Evolutionary conservation across 2,888 invertebrate species (phyloP).

Genomic region (Ditula angustiorana): DNA sequence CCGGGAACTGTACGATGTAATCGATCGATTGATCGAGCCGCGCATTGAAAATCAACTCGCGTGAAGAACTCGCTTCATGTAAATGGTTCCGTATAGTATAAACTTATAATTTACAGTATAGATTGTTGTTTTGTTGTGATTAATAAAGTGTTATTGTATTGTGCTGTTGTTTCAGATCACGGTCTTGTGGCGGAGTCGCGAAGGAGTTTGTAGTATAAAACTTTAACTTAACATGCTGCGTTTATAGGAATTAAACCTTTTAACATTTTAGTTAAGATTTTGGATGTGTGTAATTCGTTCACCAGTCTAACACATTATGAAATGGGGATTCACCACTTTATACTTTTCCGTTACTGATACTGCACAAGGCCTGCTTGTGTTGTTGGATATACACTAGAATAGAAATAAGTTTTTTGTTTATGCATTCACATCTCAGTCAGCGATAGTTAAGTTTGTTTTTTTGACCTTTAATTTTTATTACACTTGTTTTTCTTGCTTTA

Average conservation of each 20-base stretch:
- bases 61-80: no score
- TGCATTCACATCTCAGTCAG: constrained; percentile 35
- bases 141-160: no score
- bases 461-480: constrained; percentile 32
- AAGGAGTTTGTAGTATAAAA: constrained; percentile 24
- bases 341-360: constrained; percentile 36
- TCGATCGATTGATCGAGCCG: no score
- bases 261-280: constrained; percentile 33
- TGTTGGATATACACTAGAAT: constrained; percentile 23
- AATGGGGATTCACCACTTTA: constrained; percentile 30
- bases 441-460: constrained; percentile 26
- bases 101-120: no score
- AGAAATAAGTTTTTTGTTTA: constrained; percentile 39
- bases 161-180: constrained; percentile 27
- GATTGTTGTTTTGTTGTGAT: no score
- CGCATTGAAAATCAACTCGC: no score
- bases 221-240: constrained; percentile 26
- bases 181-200: constrained; percentile 10
- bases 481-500: constrained; percentile 32
- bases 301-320: constrained; percentile 28
- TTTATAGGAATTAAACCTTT: constrained; percentile 35
- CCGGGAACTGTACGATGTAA: no score
- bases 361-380: neutral
- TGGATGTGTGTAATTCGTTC: constrained; percentile 37
- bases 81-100: no score